phyloP scores from a whole-genome alignment of 2,888 invertebrate species.

The Panzeria rudis region DNA sequence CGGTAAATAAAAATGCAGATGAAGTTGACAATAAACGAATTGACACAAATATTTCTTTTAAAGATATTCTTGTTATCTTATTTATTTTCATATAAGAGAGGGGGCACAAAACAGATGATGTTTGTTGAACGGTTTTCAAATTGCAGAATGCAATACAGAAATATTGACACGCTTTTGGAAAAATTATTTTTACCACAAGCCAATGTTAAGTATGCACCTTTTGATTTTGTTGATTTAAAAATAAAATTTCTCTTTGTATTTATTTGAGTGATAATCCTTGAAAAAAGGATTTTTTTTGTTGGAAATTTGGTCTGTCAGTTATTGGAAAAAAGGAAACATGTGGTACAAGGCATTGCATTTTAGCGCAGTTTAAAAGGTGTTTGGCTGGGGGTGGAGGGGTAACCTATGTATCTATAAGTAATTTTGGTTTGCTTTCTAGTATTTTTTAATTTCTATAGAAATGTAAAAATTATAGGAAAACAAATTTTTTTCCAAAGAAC shows the following conservation, averaged over 20 bases:
- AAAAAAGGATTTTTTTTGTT: constrained; percentile 57
- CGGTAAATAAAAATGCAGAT: constrained; percentile 72
- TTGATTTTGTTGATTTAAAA: constrained; percentile 54
- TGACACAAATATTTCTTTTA: constrained; percentile 70
- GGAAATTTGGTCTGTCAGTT: background rate
- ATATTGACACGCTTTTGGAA: constrained; percentile 65
- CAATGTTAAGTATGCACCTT: constrained; percentile 57
- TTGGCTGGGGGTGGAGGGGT: too few relatives aligned
- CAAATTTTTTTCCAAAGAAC: too few relatives aligned
- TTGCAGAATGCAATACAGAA: constrained; percentile 29
- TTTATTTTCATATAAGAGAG: background rate
- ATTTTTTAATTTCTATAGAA: too few relatives aligned
- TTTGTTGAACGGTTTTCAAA: constrained; percentile 35
- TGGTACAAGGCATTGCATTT: constrained; percentile 52
- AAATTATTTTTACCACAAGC: background rate
- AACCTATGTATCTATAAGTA: too few relatives aligned
- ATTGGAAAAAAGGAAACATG: constrained; percentile 46
- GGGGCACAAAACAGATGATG: constrained; percentile 63
- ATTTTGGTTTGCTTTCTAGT: too few relatives aligned
- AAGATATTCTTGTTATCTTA: constrained; percentile 24
- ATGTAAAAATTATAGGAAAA: too few relatives aligned
- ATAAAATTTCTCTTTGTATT: constrained; percentile 27
- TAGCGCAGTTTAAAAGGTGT: constrained; percentile 17
- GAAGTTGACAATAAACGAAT: constrained; percentile 68
- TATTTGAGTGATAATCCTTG: constrained; percentile 56